A percentile compares a stretch with the other conserved stretches of the same genome.
phyloP scores from a whole-genome alignment of 2,888 invertebrate species.

The Acheta domesticus region DNA sequence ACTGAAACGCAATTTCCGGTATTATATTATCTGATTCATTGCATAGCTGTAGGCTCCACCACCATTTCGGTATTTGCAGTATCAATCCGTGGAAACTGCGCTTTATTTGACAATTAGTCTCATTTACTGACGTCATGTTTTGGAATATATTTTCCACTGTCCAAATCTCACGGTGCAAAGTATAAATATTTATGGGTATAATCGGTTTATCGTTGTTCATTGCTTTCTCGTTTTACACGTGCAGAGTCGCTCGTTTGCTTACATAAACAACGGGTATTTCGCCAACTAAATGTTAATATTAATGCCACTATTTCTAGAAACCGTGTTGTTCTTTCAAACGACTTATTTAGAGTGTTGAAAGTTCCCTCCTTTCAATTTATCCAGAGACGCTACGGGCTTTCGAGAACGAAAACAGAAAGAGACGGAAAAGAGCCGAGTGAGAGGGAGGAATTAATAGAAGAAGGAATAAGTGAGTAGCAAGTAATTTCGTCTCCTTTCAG shows the following conservation, averaged over 20 bases:
- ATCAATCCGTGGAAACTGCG: neutral
- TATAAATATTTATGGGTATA: neutral
- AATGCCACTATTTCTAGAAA: too few species aligned
- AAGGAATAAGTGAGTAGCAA: too few species aligned
- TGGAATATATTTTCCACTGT: neutral
- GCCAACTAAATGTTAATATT: too few species aligned
- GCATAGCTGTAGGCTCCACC: neutral
- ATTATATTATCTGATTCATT: neutral
- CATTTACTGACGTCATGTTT: constrained; percentile 18
- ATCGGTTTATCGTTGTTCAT: neutral
- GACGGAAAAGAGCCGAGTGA: too few species aligned
- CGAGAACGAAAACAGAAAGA: too few species aligned
- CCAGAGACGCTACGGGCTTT: too few species aligned
- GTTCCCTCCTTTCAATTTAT: too few species aligned
- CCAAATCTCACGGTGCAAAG: neutral
- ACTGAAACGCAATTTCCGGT: neutral
- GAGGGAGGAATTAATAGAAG: too few species aligned
- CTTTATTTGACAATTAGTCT: constrained; percentile 11
- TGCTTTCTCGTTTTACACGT: neutral
- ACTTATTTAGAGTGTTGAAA: too few species aligned
- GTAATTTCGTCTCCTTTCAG: too few species aligned
- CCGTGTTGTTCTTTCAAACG: too few species aligned
- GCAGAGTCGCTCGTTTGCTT: neutral
- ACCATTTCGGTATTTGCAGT: neutral
- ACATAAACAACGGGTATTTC: too few species aligned